Evolutionary conservation across 1,140 invertebrate genomes (phyloP).

Genomic region (Pemphigus obesinymphae): DNA sequence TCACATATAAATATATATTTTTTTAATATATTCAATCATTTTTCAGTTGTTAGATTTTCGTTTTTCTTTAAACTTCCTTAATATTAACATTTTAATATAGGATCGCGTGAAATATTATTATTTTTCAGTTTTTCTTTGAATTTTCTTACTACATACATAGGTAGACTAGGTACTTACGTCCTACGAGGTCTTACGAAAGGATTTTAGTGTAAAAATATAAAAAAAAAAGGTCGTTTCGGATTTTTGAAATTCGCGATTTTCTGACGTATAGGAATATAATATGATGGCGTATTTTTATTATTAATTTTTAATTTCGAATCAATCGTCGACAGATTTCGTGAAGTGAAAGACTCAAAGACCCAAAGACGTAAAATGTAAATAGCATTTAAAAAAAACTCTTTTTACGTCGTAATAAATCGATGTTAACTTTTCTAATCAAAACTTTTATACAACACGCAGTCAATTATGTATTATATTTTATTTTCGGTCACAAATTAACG

Average conservation of each 20-base stretch:
- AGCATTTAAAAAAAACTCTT: neutral
- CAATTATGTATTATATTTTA: too few species aligned
- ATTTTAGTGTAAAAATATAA: neutral
- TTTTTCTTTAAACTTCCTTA: too few species aligned
- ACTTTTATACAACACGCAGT: too few species aligned
- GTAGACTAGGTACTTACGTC: too few species aligned
- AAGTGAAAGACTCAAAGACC: too few species aligned
- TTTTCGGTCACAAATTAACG: neutral
- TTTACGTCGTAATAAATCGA: neutral
- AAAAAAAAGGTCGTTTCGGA: neutral
- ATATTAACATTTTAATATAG: too few species aligned
- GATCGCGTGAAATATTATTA: too few species aligned
- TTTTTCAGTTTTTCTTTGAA: neutral
- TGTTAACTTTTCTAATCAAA: neutral
- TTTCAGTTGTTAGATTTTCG: too few species aligned
- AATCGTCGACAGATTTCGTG: neutral
- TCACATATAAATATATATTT: too few species aligned
- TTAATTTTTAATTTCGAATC: constrained; percentile 5
- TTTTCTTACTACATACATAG: neutral
- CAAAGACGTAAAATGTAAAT: neutral
- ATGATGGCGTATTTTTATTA: too few species aligned
- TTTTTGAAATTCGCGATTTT: neutral
- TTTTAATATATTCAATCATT: too few species aligned
- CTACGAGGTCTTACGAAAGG: neutral
- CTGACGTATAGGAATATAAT: too few species aligned